Base-by-base conservation (phyloP, 2,113 vertebrate species). In the Chloebia gouldiae region DNA sequence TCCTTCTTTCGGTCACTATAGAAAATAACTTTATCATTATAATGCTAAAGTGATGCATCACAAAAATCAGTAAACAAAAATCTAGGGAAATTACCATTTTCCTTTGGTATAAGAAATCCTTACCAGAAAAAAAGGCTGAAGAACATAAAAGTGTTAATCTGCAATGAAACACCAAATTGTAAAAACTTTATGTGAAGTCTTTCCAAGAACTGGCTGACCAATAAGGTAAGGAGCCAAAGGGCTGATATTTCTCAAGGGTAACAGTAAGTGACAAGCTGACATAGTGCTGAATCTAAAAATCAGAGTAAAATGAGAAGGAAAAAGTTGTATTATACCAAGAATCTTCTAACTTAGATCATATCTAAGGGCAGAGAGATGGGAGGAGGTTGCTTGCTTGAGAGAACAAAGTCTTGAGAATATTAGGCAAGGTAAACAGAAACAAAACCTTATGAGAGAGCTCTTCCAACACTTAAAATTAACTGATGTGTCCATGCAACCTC, bases 381-480 rank as follows among this genome's bases (percentile, higher is more conserved):
- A 51, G 5, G 13, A 77, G 19, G 22, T 23, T 49, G 4, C 9
- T 66, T 3, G 0, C 15, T 71, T 59, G 22, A 64, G 15, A 0
- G 1, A 83, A 24, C 3, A 50, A n/a, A 54, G 3, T 30, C 15
- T 86, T 64, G 28, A 72, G 22, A 90, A 47, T 3, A 8, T 0
- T 35, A 27, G 35, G n/a, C 20, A 60, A 81, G 4, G 3, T 49
- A 60, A 83, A 50, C 30, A 76, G 24, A 64, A 71, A 27, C 4
- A 71, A 86, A 95, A 60, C 4, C 7, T 88, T 71, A 33, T 11
- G 7, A 42, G 6, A 59, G 9, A 53, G 15, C 5, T 54, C 45
- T 91, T 83, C 23, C 33, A 77, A 50, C 4, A 13, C 18, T 31
- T 63, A 68, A 53, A 71, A 51, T 40, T 19, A 37, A 51, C 30